Percentiles rank a stretch among this genome's conserved stretches.
phyloP scores from a whole-genome alignment of 2,888 invertebrate genomes.

The Chironomus riparius region DNA sequence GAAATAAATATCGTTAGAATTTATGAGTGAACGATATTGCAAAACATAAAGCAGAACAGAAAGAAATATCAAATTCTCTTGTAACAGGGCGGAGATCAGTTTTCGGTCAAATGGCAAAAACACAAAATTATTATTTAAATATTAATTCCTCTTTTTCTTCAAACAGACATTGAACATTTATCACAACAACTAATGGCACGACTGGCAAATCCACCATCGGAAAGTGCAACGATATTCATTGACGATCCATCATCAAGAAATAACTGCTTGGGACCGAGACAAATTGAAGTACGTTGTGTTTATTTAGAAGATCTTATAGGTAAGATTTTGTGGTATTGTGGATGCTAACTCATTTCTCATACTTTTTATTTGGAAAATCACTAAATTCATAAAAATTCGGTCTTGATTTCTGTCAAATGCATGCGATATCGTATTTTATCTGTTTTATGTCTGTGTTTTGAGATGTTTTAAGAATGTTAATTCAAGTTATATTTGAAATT shows the following conservation, averaged over 20 bases:
- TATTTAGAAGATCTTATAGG: constrained; percentile 32
- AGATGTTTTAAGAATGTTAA: no score
- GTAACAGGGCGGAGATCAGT: neutral
- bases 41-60: neutral
- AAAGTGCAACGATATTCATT: constrained; percentile 42
- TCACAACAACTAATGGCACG: constrained; percentile 43
- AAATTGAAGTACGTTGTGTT: constrained; percentile 32
- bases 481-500: no score
- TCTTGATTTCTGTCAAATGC: no score
- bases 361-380: no score
- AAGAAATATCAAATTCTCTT: neutral
- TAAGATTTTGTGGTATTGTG: constrained; percentile 26
- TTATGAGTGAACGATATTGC: neutral
- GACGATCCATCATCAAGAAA: constrained; percentile 39
- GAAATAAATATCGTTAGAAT: neutral
- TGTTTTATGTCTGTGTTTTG: no score
- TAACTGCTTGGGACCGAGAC: constrained; percentile 28
- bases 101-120: neutral
- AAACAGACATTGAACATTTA: constrained; percentile 42
- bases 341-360: no score
- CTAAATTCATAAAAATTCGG: no score
- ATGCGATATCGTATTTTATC: no score
- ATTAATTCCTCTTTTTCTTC: neutral
- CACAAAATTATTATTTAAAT: neutral
- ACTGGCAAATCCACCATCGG: constrained; percentile 41